Evolutionary conservation across 2,797 vertebrate species (phyloP).

Genomic region (Brotula barbata): DNA sequence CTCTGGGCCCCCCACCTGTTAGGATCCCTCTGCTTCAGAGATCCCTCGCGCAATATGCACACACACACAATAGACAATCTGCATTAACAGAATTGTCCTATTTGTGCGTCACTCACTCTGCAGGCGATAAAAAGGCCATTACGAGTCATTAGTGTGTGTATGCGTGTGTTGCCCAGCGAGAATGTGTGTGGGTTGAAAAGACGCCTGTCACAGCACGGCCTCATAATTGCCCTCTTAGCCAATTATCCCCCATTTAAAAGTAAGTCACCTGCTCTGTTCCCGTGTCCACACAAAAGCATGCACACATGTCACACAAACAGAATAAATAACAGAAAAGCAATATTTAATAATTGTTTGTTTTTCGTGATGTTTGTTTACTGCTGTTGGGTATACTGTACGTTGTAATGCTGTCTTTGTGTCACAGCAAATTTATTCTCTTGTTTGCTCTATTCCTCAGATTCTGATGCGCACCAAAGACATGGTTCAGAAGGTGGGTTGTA

Average conservation of each 20-base stretch:
- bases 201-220: slow-evolving; percentile 90
- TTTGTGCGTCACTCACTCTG: slow-evolving; percentile 74
- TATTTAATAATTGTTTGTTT: slow-evolving; percentile 92
- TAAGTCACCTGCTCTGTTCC: slow-evolving; percentile 97
- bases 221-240: slow-evolving; percentile 98
- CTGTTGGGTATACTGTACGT: slow-evolving; percentile 1
- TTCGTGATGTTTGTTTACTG: slow-evolving; percentile 54
- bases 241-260: slow-evolving; percentile 96
- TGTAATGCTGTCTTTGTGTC: slow-evolving; percentile 15
- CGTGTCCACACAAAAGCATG: slow-evolving; percentile 52
- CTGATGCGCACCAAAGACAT: slow-evolving; percentile 98
- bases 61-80: slow-evolving; percentile 42
- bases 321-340: slow-evolving; percentile 59
- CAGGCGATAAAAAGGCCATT: slow-evolving; percentile 96
- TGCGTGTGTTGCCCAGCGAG: slow-evolving; percentile 73
- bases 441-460: slow-evolving; percentile 82
- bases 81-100: slow-evolving; percentile 64
- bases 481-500: slow-evolving; percentile 92
- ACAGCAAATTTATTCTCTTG: no score
- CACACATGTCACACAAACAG: slow-evolving; percentile 21
- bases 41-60: slow-evolving; percentile 70
- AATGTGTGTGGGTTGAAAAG: slow-evolving; percentile 86
- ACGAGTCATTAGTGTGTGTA: slow-evolving; percentile 85
- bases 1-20: slow-evolving; percentile 85
- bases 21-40: slow-evolving; percentile 83